These are phyloP conservation scores for Dinomys branickii DNA, from an alignment of 2,113 vertebrate genomes.

Conservation along the genomic window DNA sequence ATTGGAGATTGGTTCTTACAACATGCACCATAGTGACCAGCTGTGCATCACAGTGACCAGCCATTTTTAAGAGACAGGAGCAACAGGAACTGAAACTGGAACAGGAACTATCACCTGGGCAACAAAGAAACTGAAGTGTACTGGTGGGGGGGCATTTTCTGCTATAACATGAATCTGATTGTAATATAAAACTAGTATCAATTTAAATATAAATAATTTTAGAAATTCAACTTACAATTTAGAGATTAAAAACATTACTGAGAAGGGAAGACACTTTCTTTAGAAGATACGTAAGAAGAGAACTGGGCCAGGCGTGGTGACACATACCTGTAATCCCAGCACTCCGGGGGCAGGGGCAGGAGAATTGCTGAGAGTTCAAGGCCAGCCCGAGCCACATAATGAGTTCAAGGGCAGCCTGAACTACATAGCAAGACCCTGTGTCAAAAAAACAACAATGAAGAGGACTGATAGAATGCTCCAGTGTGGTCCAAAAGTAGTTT, in stretches of 20 bases:
- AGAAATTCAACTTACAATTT: neutral
- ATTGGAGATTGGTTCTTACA: neutral
- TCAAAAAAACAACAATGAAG: neutral
- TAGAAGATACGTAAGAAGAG: neutral
- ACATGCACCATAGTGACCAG: neutral
- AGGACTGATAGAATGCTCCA: neutral
- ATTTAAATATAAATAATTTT: neutral
- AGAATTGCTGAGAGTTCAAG: neutral
- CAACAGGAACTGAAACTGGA: neutral
- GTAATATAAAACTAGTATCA: neutral
- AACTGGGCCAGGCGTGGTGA: neutral
- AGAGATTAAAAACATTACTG: slow-evolving; percentile 9
- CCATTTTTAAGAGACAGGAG: neutral
- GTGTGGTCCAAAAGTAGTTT: neutral
- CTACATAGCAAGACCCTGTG: neutral
- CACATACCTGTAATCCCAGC: neutral
- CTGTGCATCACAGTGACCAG: neutral
- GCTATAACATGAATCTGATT: neutral
- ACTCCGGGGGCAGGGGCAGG: too few relatives aligned
- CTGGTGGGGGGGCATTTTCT: neutral
- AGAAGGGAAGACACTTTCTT: neutral
- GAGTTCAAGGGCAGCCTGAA: neutral
- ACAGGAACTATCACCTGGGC: neutral
- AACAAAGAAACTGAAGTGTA: neutral
- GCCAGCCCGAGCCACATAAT: neutral